Percentiles rank a stretch among this genome's conserved stretches.
phyloP scores from a whole-genome alignment of 2,888 invertebrate genomes.

The Cabera pusaria region DNA sequence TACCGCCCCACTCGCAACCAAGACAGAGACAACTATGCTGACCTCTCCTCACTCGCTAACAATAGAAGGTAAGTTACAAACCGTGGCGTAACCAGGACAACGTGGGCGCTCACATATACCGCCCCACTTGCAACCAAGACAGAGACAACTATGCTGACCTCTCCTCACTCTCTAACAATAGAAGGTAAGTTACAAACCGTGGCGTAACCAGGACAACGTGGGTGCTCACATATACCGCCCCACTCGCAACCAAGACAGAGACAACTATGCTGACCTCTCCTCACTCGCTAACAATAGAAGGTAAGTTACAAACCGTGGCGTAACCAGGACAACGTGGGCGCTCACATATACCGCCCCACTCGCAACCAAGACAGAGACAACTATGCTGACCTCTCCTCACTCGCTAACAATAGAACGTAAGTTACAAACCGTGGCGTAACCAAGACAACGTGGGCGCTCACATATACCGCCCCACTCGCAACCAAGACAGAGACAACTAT shows the following conservation, averaged over 20 bases:
- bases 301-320: no score
- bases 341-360: slow-evolving; percentile 95
- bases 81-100: no score
- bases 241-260: slow-evolving; percentile 93
- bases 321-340: slow-evolving; percentile 91
- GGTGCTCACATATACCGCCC: slow-evolving; percentile 96
- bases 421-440: no score
- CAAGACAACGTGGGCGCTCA: slow-evolving; percentile 92
- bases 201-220: slow-evolving; percentile 90
- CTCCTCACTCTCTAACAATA: slow-evolving; percentile 94
- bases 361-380: slow-evolving; percentile 94
- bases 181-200: slow-evolving; percentile 86
- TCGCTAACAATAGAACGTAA: slow-evolving; percentile 93
- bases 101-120: slow-evolving; percentile 94
- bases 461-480: slow-evolving; percentile 94
- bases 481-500: slow-evolving; percentile 95
- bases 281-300: slow-evolving; percentile 93
- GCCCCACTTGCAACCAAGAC: slow-evolving; percentile 94
- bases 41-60: slow-evolving; percentile 94
- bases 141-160: slow-evolving; percentile 96
- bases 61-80: slow-evolving; percentile 89
- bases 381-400: slow-evolving; percentile 95
- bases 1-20: slow-evolving; percentile 94
- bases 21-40: slow-evolving; percentile 96
- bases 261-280: slow-evolving; percentile 96